Base-by-base conservation (phyloP, 1,140 invertebrate species). In the Tetramorium simillimum region DNA sequence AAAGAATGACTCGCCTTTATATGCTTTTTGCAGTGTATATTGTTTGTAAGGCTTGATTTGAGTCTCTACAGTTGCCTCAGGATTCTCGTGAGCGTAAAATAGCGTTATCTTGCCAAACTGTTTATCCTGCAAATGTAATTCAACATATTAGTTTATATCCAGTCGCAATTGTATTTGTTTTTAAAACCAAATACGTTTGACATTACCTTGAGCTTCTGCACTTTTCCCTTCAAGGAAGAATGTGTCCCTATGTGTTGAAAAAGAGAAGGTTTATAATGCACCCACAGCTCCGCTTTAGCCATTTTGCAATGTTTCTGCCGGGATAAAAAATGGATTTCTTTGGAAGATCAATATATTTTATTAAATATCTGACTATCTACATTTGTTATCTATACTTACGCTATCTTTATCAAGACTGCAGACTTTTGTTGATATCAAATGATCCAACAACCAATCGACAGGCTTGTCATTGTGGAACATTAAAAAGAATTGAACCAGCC, bases 231-330 rank as follows among this genome's bases (percentile, higher is more conserved):
- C 0, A 99, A 96, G 0, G 99, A 99, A 0, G 99, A 99, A 93
- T 99, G 98, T 7, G 98, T 97, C 14, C 99, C 99, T 89, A 99
- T 98, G 92, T 99, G 99, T 95, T 99, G 98, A 93, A 99, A 99
- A 0, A 99, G 95, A 0, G 98, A 99, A 5, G 98, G 98, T 91
- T 98, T 98, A 92, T 98, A 99, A 93, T 98, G 97, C 24, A 98
- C 96, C 97, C 98, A 98, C 63, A 98, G 96, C 92, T 97, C 96
- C 28, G 97, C 96, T 94, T 98, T 98, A 82, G 97, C 97, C 91
- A 97, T 96, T 92, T 97, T 97, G 93, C 99, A 99, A 93, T 98
- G 97, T 96, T 98, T 98, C 97, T 99, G 95, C 43, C 92, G 91
- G 98, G 97, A 78, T 90, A 88, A 88, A 91, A 65, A 65, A 82